Conservation (phyloP, 2,888 invertebrate species). For the Lamellibrachia satsuma region DNA sequence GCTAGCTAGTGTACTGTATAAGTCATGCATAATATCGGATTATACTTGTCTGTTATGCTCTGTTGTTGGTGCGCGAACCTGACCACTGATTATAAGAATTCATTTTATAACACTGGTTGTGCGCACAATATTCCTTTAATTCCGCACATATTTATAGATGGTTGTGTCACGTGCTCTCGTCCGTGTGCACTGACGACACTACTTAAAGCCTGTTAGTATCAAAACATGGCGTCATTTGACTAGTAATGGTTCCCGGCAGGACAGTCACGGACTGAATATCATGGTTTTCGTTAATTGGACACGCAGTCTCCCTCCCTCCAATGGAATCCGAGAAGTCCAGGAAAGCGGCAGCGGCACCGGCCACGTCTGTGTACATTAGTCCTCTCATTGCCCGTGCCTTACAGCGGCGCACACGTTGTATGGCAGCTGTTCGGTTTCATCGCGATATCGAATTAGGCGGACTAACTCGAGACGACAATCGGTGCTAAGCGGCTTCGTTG, state of each 20-base stretch:
- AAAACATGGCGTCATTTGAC: background rate
- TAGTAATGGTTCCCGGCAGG: no score
- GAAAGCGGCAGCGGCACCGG: no score
- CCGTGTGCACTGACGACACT: background rate
- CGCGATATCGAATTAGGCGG: background rate
- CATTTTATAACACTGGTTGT: background rate
- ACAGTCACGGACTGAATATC: no score
- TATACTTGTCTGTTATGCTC: background rate
- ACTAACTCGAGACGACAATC: background rate
- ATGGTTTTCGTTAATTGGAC: no score
- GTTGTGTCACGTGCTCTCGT: background rate
- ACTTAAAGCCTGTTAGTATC: background rate
- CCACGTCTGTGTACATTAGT: no score
- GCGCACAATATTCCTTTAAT: background rate
- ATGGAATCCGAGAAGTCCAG: no score
- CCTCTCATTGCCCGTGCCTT: background rate
- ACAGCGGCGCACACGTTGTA: background rate
- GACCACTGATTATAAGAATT: background rate
- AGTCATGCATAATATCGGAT: background rate
- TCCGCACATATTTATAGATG: background rate
- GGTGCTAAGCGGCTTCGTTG: background rate
- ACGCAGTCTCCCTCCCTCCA: no score
- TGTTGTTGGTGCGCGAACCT: background rate
- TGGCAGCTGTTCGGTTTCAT: background rate
- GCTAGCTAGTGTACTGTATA: background rate